Conservation (phyloP, 2,113 vertebrate genomes). For the Apteryx mantelli region DNA sequence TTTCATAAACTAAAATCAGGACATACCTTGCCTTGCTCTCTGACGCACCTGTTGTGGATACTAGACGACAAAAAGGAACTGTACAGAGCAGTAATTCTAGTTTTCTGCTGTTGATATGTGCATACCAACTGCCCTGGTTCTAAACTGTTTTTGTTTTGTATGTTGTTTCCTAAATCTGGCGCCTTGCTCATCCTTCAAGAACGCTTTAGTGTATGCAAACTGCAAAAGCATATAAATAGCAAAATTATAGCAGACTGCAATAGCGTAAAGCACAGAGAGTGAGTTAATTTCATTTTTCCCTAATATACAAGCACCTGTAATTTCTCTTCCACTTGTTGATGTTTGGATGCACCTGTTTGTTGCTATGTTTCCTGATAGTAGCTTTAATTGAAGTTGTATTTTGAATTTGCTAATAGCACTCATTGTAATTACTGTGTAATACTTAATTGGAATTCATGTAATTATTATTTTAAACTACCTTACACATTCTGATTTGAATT, state of each 20-base stretch:
- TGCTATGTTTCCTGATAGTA: background rate
- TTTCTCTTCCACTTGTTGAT: background rate
- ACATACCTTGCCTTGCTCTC: background rate
- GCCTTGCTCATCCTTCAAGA: background rate
- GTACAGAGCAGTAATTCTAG: background rate
- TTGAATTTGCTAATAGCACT: constrained; percentile 69
- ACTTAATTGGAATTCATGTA: constrained; percentile 70
- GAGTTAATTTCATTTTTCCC: background rate
- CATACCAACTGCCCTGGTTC: background rate
- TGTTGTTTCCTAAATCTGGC: background rate
- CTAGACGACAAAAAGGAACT: background rate
- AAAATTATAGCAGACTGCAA: background rate
- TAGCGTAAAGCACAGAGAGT: background rate
- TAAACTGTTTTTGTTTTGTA: background rate
- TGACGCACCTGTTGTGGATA: background rate
- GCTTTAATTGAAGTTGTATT: constrained; percentile 46
- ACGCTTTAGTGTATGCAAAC: background rate
- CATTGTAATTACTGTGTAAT: constrained; percentile 72
- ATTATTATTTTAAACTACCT: constrained; percentile 80
- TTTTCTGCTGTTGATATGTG: background rate
- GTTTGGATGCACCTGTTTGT: constrained; percentile 37
- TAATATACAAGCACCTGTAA: background rate
- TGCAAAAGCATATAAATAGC: background rate
- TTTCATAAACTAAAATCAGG: background rate
- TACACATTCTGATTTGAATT: constrained; percentile 67